Base-by-base conservation (phyloP, 2,797 vertebrate genomes). In the Sphenopsis melanotis region DNA sequence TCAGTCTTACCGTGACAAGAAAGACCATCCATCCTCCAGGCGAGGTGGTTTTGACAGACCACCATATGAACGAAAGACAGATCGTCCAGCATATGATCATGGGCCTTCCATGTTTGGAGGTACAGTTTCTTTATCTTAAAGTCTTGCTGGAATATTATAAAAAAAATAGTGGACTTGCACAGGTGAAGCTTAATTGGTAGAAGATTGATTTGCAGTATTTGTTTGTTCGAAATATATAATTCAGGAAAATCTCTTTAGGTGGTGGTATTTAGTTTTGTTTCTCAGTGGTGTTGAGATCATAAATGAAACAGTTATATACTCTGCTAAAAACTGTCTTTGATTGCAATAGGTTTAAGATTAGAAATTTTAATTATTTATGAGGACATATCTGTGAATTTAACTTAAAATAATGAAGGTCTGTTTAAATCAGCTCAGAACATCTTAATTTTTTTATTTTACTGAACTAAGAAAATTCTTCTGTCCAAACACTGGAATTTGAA, bases 21-120 rank as follows among this genome's bases (percentile, higher is more conserved):
- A 98, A 83, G 98, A 98, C 20, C 97, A 98, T 85, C 97, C 93
- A 18, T 98, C 98, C 39, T 98, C 98, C 78, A 98, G 98, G 83
- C 97, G 98, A 81, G 98, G 98, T n/a, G 97, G 98, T 39, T 99
- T 98, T 76, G 99, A 99, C 36, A 98, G 99, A 90, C 97, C 98
- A 12, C 97, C 98, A 1, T 99, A 98, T 60, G 99, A 99, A 60
- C 96, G 98, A 59, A 98, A 98, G 74, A 95, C 98, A 37, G 99
- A 99, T 61, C 98, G 99, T 68, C 97, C 98, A 64, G 57, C 96
- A 7, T 99, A 98, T 56, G 97, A 99, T 76, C 98, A 98, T 50
- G 97, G 98, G 19, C 97, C 98, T 34, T 98, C 99, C 36, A 97
- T 98, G 82, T 99, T 99, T 92, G 97, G 98, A 98, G 97, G 98